Base-by-base conservation (phyloP, 2,797 vertebrate species). In the Vultur gryphus region DNA sequence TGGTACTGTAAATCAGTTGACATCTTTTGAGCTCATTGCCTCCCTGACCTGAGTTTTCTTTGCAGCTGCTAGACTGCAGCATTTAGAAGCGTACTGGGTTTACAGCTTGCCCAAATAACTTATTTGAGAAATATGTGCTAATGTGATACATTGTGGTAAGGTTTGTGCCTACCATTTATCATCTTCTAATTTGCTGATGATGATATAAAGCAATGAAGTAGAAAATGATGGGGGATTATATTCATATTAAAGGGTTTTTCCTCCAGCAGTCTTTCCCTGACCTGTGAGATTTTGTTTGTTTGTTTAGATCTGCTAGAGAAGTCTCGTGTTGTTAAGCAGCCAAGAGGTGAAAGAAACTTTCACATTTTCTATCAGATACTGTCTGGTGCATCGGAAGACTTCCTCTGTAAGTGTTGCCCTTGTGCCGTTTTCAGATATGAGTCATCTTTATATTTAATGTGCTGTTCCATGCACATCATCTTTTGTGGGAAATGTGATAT, bases 301-400 rank as follows among this genome's bases (percentile, higher is more conserved):
- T 95, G 29, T 94, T 95, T 94, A 99, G 99, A 99, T 98, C 99
- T 99, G 37, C 97, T 99, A 78, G 99, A 99, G 98, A 99, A 99
- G 97, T 99, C 99, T 26, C 99, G 99, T 64, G 99, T 99, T 89
- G 99, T 99, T 52, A 99, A 99, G 90, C 99, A 99, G 97, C 99
- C 99, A 16, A 98, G 99, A 96, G 99, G 99, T 58, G 99, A 99
- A 98, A 99, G 99, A 97, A 99, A 99, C 97, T 99, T 99, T 97
- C 99, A 99, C 85, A 85, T 99, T 97, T 99, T 99, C 97, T 99
- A 99, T 97, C 99, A 99, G 98, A 98, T 99, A 78, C 94, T 99
- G 92, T 99, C 99, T 28, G 99, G 99, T 82, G 99, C 99, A 59
- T 99, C 99, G 0, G 99, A 99, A 64, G 99, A 99, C 91, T 98